These are phyloP conservation scores for Drosophila kuntzei DNA, from an alignment of 2,888 invertebrate genomes.

Conservation along the genomic window DNA sequence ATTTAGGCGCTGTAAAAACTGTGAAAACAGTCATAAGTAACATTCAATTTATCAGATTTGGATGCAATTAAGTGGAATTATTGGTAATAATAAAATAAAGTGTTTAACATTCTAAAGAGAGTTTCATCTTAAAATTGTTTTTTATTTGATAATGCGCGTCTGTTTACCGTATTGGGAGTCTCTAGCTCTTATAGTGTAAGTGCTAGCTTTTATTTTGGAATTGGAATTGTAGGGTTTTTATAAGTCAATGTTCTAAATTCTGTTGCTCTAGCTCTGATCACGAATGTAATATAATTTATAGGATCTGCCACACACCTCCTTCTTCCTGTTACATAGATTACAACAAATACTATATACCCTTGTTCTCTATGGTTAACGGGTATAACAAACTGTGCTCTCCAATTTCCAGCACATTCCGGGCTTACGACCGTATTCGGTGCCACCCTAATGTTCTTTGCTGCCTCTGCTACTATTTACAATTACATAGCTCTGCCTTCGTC, in stretches of 20 bases:
- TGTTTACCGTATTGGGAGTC: too few species aligned
- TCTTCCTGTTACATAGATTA: background rate
- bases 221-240: too few species aligned
- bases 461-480: constrained; percentile 53
- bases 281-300: background rate
- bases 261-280: background rate
- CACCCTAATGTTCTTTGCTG: constrained; percentile 57
- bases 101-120: too few species aligned
- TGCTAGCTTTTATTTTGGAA: too few species aligned
- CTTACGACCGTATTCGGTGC: constrained; percentile 30
- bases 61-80: too few species aligned
- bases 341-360: background rate
- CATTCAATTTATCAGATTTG: too few species aligned
- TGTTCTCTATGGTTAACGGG: background rate
- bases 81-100: too few species aligned
- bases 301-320: background rate
- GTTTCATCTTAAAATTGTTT: too few species aligned
- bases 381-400: constrained; percentile 20
- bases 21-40: too few species aligned
- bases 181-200: too few species aligned
- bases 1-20: background rate
- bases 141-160: too few species aligned
- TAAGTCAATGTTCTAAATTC: too few species aligned
- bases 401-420: constrained; percentile 30
- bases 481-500: constrained; percentile 45